A percentile compares a stretch with the other conserved stretches of the same genome.
Evolutionary conservation across 2,888 invertebrate species (phyloP).

Genomic region (Cinara cedri): DNA sequence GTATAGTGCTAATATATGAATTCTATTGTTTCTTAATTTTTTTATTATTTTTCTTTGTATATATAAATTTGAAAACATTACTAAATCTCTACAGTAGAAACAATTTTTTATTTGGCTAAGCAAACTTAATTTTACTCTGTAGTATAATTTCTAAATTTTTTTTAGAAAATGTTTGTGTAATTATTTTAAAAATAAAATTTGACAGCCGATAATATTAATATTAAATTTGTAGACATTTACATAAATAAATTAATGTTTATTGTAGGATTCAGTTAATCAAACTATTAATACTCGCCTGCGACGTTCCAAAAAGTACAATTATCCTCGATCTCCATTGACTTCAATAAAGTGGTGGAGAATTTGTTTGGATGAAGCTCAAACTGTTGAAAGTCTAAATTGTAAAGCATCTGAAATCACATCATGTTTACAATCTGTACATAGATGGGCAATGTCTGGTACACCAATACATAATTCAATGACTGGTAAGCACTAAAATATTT

Average conservation of each 20-base stretch:
- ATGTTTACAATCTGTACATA: conserved; percentile 68
- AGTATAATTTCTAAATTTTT: too few relatives aligned
- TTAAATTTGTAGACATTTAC: too few relatives aligned
- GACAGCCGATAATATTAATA: too few relatives aligned
- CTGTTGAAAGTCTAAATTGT: conserved; percentile 71
- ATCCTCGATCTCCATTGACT: conserved; percentile 72
- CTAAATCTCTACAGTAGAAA: too few relatives aligned
- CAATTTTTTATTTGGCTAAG: too few relatives aligned
- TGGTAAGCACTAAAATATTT: conserved; percentile 63
- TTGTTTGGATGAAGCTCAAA: conserved; percentile 81
- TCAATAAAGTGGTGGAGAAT: conserved; percentile 79
- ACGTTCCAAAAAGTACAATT: conserved; percentile 70
- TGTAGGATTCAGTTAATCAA: conserved; percentile 52
- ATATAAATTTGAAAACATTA: too few relatives aligned
- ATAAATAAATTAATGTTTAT: conserved; percentile 54
- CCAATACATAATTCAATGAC: conserved; percentile 70
- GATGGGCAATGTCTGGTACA: conserved; percentile 80
- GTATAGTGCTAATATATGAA: conserved; percentile 2
- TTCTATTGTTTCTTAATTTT: too few relatives aligned
- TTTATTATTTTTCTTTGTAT: too few relatives aligned
- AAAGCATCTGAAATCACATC: conserved; percentile 71
- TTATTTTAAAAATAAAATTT: too few relatives aligned
- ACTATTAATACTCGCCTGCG: conserved; percentile 63
- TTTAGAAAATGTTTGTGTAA: too few relatives aligned
- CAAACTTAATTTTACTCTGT: too few relatives aligned